Base-by-base conservation (phyloP, 2,113 vertebrate genomes). In the Ophiodon elongatus region DNA sequence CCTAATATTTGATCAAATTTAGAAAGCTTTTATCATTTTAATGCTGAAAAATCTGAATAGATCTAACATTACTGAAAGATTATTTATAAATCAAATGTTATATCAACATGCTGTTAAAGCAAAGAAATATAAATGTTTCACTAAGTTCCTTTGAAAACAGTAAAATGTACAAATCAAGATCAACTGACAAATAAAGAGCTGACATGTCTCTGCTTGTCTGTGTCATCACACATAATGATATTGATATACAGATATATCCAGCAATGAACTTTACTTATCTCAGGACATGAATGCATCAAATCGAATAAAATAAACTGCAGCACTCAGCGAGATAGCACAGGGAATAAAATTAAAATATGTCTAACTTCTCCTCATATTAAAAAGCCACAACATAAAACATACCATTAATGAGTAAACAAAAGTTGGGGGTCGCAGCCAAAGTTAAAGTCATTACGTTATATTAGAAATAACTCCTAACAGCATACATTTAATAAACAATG, bases 401-500 rank as follows among this genome's bases (percentile, higher is more conserved):
- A 11, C 7, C 43, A 19, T 47, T 47, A 57, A 77, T 7, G 29
- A 31, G 9, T n/a, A 27, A 54, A 69, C 7, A 69, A 23, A 77
- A 29, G 21, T 43, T 63, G 59, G 23, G 23, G 63, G 65, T 41
- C 2, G 47, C 81, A 76, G 76, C 59, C 66, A 85, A 39, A 76
- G 68, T 47, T 43, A 31, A 65, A 67, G 15, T 64, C 71, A 64
- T 86, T 66, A 79, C 10, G 64, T 73, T 75, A 65, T 35, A 62
- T 8, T 72, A 39, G 21, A 74, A 80, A 84, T 14, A 57, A 6
- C n/a, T 43, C 47, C 73, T 65, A 71, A 84, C 62, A 52, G 72
- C 56, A 89, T 60, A 83, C 29, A 67, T 84, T 50, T 75, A 54
- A 89, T 74, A 76, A 85, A 88, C 52, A 66, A 73, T 71, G n/a